Base-by-base conservation (phyloP, 1,140 invertebrate species). In the Galendromus occidentalis region DNA sequence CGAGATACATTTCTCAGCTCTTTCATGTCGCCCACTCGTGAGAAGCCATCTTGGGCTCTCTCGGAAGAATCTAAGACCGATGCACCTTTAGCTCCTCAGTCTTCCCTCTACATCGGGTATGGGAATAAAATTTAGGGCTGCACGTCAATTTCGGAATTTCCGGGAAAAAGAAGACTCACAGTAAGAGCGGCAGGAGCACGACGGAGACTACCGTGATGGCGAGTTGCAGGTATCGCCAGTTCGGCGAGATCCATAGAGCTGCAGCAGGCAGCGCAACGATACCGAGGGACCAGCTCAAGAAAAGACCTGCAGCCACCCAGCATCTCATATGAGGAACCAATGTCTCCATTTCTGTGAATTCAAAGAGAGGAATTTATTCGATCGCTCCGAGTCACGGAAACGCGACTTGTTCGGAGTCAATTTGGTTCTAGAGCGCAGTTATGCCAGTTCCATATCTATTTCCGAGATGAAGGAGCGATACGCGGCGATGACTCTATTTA, bases 11-110 rank as follows among this genome's bases (percentile, higher is more conserved):
- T 59, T 59, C 51, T 59, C 51, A 14, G 51, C 51, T 17, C 51
- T 17, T 25, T 59, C 51, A 22, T 59, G 22, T 20, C 51, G 51
- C 25, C 51, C 51, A 29, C 25, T 29, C 1, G 51, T 59, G 14
- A 59, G 22, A 1, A 59, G 51, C 51, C 51, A 59, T 59, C 51
- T 25, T 14, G 51, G 51, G 25, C 51, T 59, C 22, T 59, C 51
- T 6, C 51, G 51, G 51, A 59, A 59, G 51, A 59, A 59, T 59
- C 51, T 59, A 22, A 25, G 25, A 59, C n/a, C n/a, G n/a, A n/a
- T n/a, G n/a, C n/a, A n/a, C n/a, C n/a, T n/a, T n/a, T n/a, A n/a
- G n/a, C n/a, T n/a, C n/a, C n/a, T n/a, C n/a, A n/a, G n/a, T n/a
- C n/a, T n/a, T n/a, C n/a, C n/a, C n/a, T n/a, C n/a, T n/a, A n/a